Conservation (phyloP, 2,797 vertebrate genomes). For the Urophycis tenuis region DNA sequence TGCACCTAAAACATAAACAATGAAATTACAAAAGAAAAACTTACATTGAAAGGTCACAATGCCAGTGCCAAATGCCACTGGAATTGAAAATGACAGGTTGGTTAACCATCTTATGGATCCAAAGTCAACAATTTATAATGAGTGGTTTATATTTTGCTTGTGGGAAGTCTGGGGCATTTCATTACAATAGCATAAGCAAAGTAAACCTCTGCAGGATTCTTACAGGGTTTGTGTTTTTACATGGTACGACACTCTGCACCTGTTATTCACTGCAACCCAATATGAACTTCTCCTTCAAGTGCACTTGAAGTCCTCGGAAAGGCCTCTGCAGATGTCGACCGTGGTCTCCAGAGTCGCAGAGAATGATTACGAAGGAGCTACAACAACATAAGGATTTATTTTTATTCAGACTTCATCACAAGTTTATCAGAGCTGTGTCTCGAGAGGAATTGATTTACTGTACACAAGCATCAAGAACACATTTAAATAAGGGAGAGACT, state of each 20-base stretch:
- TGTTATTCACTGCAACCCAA: neutral
- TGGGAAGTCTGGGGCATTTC: neutral
- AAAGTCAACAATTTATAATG: neutral
- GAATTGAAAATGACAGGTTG: too few relatives aligned
- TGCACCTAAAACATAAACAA: neutral
- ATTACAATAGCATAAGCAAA: too few relatives aligned
- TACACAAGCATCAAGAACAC: constrained; percentile 6
- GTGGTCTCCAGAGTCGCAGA: neutral
- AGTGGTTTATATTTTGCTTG: neutral
- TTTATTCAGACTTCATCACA: neutral
- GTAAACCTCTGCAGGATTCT: neutral
- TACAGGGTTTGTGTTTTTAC: too few relatives aligned
- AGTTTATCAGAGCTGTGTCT: neutral
- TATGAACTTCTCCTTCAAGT: too few relatives aligned
- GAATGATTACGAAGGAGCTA: neutral
- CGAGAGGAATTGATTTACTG: neutral
- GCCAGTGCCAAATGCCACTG: neutral
- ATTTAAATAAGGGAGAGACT: constrained; percentile 2
- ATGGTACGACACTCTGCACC: too few relatives aligned
- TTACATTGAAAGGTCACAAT: neutral
- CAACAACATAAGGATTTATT: neutral
- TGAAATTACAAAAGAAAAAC: neutral
- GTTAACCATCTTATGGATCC: too few relatives aligned
- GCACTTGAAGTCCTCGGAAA: too few relatives aligned
- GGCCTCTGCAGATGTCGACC: neutral